Conservation (phyloP, 2,888 invertebrate species). For the Andrena hattorfiana region DNA sequence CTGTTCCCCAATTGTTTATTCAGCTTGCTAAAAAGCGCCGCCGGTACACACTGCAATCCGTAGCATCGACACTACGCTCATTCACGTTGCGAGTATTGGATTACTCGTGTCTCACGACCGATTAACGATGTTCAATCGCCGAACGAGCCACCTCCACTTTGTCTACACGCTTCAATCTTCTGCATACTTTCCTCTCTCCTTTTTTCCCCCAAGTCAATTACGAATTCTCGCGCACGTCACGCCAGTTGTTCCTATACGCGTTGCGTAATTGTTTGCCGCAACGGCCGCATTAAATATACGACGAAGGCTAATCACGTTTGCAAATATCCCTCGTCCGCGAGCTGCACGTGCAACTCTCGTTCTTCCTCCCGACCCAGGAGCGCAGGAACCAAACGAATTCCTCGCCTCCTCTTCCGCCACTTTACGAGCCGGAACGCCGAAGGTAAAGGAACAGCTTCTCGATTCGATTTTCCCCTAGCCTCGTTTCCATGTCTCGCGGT, state of each 20-base stretch:
- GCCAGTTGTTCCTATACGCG: too few species aligned
- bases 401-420: slow-evolving; percentile 29
- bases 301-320: slow-evolving; percentile 25
- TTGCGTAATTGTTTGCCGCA: slow-evolving; percentile 6
- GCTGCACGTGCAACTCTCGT: slow-evolving; percentile 19
- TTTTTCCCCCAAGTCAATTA: not conserved
- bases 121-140: not conserved
- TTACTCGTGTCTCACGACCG: slow-evolving; percentile 13
- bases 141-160: not conserved
- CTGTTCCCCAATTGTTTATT: not conserved
- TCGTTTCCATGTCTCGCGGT: slow-evolving; percentile 15
- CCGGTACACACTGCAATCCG: not conserved
- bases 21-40: slow-evolving; percentile 3
- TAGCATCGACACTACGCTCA: too few species aligned
- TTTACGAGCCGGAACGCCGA: slow-evolving; percentile 39
- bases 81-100: slow-evolving; percentile 4
- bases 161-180: too few species aligned
- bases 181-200: not conserved
- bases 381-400: slow-evolving; percentile 34
- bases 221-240: not conserved
- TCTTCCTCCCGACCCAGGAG: slow-evolving; percentile 9
- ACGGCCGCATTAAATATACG: not conserved
- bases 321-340: slow-evolving; percentile 21
- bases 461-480: slow-evolving; percentile 39
- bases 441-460: not conserved